Evolutionary conservation across 1,140 invertebrate species (phyloP).

Genomic region (Drosophila santomea): DNA sequence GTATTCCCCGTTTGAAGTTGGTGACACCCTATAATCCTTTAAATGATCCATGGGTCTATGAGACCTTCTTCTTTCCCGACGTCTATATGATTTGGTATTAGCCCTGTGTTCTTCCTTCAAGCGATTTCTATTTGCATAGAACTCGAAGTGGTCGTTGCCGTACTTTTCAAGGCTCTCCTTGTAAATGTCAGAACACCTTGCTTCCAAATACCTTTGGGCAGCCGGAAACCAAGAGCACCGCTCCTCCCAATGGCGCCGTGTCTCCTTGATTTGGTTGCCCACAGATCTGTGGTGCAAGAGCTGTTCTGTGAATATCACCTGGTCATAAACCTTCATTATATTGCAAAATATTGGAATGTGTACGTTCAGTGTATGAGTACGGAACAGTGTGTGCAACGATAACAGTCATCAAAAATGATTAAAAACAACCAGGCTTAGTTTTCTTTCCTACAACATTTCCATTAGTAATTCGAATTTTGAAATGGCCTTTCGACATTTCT

Average conservation of each 20-base stretch:
- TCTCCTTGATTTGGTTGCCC: conserved; percentile 5
- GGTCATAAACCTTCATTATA: conserved; percentile 10
- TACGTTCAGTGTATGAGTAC: background rate
- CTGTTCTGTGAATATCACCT: conserved; percentile 34
- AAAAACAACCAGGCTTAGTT: background rate
- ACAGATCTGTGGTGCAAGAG: conserved; percentile 26
- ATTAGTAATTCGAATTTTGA: background rate
- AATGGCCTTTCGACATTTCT: background rate
- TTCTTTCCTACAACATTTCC: background rate
- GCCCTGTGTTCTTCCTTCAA: background rate
- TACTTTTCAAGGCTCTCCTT: conserved; percentile 30
- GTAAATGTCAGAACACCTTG: conserved; percentile 30
- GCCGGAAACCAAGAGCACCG: conserved; percentile 38
- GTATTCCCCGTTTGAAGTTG: conserved; percentile 47
- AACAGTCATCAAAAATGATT: background rate
- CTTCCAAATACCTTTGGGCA: conserved; percentile 11
- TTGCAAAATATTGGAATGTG: no score
- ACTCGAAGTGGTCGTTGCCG: conserved; percentile 35
- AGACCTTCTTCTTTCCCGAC: background rate
- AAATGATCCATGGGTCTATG: conserved; percentile 34
- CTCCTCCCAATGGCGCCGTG: conserved; percentile 22
- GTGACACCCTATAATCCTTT: background rate
- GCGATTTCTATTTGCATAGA: conserved; percentile 26
- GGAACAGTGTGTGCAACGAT: background rate
- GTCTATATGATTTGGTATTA: background rate